Evolutionary conservation across 2,888 invertebrate species (phyloP).

Genomic region (Ferdinandea cuprea): DNA sequence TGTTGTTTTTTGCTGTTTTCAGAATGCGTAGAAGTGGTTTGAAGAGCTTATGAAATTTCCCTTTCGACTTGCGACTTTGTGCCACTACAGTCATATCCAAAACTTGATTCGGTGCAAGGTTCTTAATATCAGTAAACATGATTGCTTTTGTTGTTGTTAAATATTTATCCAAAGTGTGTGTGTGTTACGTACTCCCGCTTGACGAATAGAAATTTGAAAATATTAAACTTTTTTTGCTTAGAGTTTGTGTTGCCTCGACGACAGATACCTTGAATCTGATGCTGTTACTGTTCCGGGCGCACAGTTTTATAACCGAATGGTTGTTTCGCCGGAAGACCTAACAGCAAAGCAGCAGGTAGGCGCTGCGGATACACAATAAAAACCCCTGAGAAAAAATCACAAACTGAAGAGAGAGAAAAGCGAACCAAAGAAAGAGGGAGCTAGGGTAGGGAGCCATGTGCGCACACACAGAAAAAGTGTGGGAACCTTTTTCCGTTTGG

Average conservation of each 20-base stretch:
- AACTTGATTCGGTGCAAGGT: conserved; percentile 75
- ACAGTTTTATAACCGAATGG: conserved; percentile 80
- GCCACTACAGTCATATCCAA: conserved; percentile 60
- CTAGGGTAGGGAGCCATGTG: neutral
- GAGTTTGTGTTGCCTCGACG: conserved; percentile 79
- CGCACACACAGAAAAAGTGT: conserved; percentile 53
- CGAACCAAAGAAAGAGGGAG: conserved; percentile 31
- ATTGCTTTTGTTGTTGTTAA: conserved; percentile 11
- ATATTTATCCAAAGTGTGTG: conserved; percentile 44
- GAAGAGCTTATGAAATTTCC: conserved; percentile 79
- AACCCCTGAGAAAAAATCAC: conserved; percentile 46
- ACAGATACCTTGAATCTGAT: conserved; percentile 81
- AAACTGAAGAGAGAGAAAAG: conserved; percentile 27
- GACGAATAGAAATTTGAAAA: conserved; percentile 17
- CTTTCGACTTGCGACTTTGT: conserved; percentile 74
- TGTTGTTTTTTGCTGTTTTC: conserved; percentile 60
- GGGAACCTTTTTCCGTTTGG: conserved; percentile 72
- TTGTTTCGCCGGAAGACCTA: conserved; percentile 64
- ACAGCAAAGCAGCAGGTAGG: conserved; percentile 66
- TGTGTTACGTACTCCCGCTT: conserved; percentile 6
- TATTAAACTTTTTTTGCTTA: conserved; percentile 18
- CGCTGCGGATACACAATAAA: conserved; percentile 59
- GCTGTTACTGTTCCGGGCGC: conserved; percentile 80
- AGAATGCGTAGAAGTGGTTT: conserved; percentile 79
- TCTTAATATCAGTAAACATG: conserved; percentile 82